A percentile compares a stretch with the other conserved stretches of the same genome.
Evolutionary conservation across 2,797 vertebrate species (phyloP).

Genomic region (Moxostoma hubbsi): DNA sequence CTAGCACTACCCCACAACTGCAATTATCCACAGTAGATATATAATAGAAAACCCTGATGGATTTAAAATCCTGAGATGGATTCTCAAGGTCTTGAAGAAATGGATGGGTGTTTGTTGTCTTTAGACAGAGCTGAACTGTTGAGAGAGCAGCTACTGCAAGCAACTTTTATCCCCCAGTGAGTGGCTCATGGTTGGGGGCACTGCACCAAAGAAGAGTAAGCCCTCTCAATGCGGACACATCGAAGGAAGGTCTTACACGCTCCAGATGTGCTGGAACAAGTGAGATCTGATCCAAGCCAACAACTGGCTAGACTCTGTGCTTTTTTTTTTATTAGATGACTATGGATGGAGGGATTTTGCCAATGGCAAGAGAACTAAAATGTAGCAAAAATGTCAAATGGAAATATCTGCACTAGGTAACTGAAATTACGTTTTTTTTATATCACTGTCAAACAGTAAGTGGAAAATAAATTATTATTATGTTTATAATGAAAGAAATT

Average conservation of each 20-base stretch:
- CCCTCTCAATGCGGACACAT: slow-evolving; percentile 7
- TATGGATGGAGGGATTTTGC: not conserved
- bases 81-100: not conserved
- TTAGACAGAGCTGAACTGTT: slow-evolving; percentile 6
- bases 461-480: too few relatives aligned
- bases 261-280: slow-evolving; percentile 28
- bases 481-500: too few relatives aligned
- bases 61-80: not conserved
- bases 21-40: slow-evolving; percentile 6
- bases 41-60: not conserved
- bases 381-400: not conserved
- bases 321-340: not conserved
- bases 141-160: slow-evolving; percentile 25
- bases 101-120: not conserved
- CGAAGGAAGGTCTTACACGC: slow-evolving; percentile 16
- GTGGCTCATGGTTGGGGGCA: slow-evolving; percentile 15
- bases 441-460: too few relatives aligned
- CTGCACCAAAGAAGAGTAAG: slow-evolving; percentile 23
- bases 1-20: slow-evolving; percentile 5
- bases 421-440: not conserved
- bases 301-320: slow-evolving; percentile 10
- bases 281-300: slow-evolving; percentile 11
- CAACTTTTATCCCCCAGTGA: slow-evolving; percentile 20
- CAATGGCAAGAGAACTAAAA: not conserved
- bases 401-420: not conserved